Conservation (phyloP, 2,113 vertebrate species). For the Mola mola region DNA sequence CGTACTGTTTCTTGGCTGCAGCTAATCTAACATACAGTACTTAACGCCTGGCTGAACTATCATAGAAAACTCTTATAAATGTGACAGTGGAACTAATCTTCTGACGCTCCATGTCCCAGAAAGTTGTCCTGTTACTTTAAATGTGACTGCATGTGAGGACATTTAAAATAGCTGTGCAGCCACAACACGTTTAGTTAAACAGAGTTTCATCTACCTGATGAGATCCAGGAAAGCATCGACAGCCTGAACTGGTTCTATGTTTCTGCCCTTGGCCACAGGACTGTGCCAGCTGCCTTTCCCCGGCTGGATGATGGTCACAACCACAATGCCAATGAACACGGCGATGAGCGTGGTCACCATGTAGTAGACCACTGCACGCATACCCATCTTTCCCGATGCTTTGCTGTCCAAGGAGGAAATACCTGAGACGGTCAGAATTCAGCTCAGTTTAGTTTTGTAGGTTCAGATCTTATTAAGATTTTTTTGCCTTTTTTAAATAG, state of each 20-base stretch:
- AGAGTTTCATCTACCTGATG: conserved; percentile 93
- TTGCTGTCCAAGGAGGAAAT: conserved; percentile 95
- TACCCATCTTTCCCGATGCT: conserved; percentile 93
- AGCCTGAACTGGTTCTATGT: conserved; percentile 89
- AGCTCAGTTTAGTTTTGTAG: neutral
- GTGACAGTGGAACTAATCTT: no score
- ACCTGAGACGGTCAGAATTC: conserved; percentile 76
- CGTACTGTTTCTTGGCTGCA: no score
- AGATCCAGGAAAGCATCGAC: conserved; percentile 95
- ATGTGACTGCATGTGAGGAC: no score
- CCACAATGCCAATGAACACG: conserved; percentile 93
- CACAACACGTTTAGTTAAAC: no score
- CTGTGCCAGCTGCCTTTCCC: conserved; percentile 92
- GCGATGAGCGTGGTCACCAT: conserved; percentile 94
- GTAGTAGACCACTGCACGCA: conserved; percentile 92
- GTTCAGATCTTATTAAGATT: neutral
- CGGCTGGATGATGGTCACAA: conserved; percentile 91
- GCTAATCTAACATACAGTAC: no score
- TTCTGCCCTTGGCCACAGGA: conserved; percentile 80
- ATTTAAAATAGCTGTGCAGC: no score
- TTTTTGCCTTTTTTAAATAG: no score
- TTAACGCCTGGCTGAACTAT: no score
- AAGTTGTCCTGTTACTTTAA: no score
- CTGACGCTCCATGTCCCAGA: no score
- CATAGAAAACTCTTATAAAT: no score